Percentiles rank a stretch among this genome's conserved stretches.
These are phyloP conservation scores for Menidia beryllina DNA, from an alignment of 2,113 vertebrate species.

Conservation along the genomic window DNA sequence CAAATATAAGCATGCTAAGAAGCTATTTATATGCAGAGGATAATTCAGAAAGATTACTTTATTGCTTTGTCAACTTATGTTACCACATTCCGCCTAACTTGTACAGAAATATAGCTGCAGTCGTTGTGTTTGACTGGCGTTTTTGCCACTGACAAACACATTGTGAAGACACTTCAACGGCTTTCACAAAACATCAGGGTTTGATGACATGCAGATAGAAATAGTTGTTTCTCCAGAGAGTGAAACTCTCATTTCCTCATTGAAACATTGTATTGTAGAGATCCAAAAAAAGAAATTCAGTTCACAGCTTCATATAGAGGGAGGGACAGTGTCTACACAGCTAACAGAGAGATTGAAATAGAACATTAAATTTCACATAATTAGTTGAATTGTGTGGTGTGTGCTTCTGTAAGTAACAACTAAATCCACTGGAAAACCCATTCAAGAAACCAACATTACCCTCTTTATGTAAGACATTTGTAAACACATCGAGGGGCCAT, in stretches of 20 bases:
- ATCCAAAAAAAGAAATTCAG: neutral
- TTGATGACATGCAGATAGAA: neutral
- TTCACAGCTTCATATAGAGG: neutral
- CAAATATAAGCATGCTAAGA: slow-evolving; percentile 48
- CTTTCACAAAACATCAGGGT: neutral
- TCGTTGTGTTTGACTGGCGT: neutral
- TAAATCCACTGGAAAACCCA: neutral
- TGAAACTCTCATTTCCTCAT: neutral
- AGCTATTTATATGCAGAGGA: slow-evolving; percentile 65
- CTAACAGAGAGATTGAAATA: neutral
- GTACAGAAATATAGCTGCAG: neutral
- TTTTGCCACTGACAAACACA: neutral
- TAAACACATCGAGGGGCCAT: neutral
- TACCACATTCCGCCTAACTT: neutral
- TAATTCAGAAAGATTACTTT: slow-evolving; percentile 52
- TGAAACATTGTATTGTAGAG: neutral
- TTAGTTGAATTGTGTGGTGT: neutral
- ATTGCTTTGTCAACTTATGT: slow-evolving; percentile 18
- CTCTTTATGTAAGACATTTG: neutral
- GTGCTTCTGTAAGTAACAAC: neutral
- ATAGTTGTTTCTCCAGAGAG: neutral
- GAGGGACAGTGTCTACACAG: neutral
- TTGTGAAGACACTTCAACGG: neutral
- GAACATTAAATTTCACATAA: neutral
- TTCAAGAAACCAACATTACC: neutral